These are phyloP conservation scores for Actenoides hombroni DNA, from an alignment of 2,113 vertebrate species.

Conservation along the genomic window DNA sequence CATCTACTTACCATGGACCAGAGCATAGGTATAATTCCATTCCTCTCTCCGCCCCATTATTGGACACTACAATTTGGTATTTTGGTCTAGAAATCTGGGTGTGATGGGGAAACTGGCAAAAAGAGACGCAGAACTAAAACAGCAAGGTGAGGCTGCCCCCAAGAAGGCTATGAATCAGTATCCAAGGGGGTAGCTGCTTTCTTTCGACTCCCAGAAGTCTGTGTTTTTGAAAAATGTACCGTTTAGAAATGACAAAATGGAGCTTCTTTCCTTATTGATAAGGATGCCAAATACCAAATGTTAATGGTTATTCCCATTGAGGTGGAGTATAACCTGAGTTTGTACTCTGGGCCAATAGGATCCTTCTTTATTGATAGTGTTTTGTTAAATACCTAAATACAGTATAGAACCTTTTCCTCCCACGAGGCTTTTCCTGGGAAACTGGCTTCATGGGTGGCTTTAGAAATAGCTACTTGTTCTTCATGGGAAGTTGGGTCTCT, in stretches of 20 bases:
- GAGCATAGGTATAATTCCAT: neutral
- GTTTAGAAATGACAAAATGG: constrained; percentile 33
- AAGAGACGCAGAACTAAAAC: neutral
- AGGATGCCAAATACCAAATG: neutral
- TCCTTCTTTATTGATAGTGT: neutral
- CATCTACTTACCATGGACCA: neutral
- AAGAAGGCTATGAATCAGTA: neutral
- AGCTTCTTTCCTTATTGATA: constrained; percentile 45
- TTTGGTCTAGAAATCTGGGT: neutral
- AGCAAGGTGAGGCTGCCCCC: neutral
- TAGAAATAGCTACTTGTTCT: constrained; percentile 15
- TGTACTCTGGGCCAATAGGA: neutral
- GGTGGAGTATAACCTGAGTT: neutral
- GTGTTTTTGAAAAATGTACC: constrained; percentile 49
- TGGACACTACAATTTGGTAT: neutral
- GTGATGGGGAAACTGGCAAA: neutral
- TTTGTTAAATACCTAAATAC: neutral
- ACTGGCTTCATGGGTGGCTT: neutral
- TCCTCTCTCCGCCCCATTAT: neutral
- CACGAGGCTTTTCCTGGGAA: neutral
- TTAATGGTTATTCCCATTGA: neutral
- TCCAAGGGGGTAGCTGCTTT: neutral
- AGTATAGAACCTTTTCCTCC: neutral
- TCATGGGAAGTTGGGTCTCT: constrained; percentile 29
- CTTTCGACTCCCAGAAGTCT: neutral